These are phyloP conservation scores for Pygoscelis antarcticus DNA, from an alignment of 2,113 vertebrate genomes.

Conservation along the genomic window DNA sequence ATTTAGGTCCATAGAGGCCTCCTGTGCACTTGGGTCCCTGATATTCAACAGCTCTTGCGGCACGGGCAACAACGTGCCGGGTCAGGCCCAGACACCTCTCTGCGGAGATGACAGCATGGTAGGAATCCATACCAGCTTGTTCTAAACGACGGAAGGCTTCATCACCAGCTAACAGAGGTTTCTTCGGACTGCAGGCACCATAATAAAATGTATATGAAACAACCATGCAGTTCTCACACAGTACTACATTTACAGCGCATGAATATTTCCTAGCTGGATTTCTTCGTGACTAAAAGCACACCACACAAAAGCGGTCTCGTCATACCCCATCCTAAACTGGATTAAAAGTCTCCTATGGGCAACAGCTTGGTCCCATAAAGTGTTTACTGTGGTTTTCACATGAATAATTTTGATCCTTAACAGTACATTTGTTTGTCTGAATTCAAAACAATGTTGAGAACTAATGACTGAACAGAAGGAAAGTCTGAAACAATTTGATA, in stretches of 20 bases:
- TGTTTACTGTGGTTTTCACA: rapidly evolving
- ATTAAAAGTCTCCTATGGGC: not conserved
- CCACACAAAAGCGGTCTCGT: not conserved
- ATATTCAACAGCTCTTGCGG: not conserved
- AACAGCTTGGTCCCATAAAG: not conserved
- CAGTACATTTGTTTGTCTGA: not conserved
- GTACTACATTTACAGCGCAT: not conserved
- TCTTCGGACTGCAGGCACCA: rapidly evolving
- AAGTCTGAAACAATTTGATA: not conserved
- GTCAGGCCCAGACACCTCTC: not conserved
- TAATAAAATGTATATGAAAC: not conserved
- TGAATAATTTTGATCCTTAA: not conserved
- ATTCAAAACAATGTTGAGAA: not conserved
- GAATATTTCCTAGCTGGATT: not conserved
- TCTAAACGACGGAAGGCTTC: not conserved
- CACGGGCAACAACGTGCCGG: rapidly evolving
- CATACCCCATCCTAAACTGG: not conserved
- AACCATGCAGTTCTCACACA: not conserved
- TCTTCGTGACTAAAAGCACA: not conserved
- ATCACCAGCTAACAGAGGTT: not conserved
- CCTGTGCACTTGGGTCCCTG: not conserved
- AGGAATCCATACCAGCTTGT: rapidly evolving
- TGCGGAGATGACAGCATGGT: rapidly evolving
- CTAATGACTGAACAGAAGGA: not conserved
- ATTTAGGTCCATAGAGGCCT: no score